Evolutionary conservation across 2,113 vertebrate species (phyloP), one percentile per base, ranked within the genome.

Genomic region (Paramisgurnus dabryanus): DNA sequence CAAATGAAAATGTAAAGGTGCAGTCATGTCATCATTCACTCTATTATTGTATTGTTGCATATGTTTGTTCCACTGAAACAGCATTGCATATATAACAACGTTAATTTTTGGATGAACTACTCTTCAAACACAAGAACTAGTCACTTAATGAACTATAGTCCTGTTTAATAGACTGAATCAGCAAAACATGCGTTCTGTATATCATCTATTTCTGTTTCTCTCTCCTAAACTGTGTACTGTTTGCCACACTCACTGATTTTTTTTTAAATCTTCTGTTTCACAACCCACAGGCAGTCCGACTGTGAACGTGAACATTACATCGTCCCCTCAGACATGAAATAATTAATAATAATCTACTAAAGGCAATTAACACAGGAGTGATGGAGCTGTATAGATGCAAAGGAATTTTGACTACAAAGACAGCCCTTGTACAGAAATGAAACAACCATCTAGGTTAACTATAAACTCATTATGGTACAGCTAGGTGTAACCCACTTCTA

Each of bases 301-400:
- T 76, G 40, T 60, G 58, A 76, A 53, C 15, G 40, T 60, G 58
- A 76, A 53, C 27, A 50, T 17, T 49, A 45, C 60, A 76, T 50
- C 43, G 65, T 45, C 41, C 40, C 43, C 27, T 64, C 57, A 64
- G 58, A 63, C 7, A 2, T 64, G 8, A 65, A 17, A 64, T 34
- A 49, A 49, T 76, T 65, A 8, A 47, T 76, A 64, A 50, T 43
- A 47, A 76, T 64, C 18, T 50, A 64, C 18, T 60, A 47, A 50
- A 65, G 1, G 45, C 13, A 39, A 4, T 49, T 3, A 5, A 49
- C 49, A 47, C 15, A 18, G 6, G 18, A 74, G 13, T 41, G 9
- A 5, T 41, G 6, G 4, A 17, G 17, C 69, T 41, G 9, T 12
- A n/a, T 17, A 18, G 69, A 57, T 11, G 7, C 49, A 55, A 11